Percentiles rank a stretch among this genome's conserved stretches.
Evolutionary conservation across 2,113 vertebrate species (phyloP).

Genomic region (Embiotoca jacksoni): DNA sequence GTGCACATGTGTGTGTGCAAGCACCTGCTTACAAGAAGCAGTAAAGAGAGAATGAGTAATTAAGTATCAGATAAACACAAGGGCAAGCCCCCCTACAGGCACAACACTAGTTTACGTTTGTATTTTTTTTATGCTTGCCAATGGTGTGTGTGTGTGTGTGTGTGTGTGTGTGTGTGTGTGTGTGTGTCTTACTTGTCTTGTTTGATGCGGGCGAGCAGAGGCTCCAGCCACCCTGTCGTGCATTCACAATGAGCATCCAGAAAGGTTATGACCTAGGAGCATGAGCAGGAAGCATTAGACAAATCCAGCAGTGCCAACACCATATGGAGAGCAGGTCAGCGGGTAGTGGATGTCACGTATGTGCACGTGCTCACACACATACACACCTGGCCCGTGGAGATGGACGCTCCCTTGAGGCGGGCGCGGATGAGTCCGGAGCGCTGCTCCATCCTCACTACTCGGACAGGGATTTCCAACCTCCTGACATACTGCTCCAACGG

Average conservation of each 20-base stretch:
- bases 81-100: conserved; percentile 60
- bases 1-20: conserved; percentile 18
- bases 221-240: conserved; percentile 97
- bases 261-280: conserved; percentile 91
- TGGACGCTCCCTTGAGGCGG: conserved; percentile 94
- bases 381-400: conserved; percentile 93
- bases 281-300: conserved; percentile 33
- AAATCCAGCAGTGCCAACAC: conserved; percentile 18
- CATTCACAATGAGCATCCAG: conserved; percentile 99
- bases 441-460: conserved; percentile 97
- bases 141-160: conserved; percentile 24
- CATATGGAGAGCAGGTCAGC: conserved; percentile 27
- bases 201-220: conserved; percentile 95
- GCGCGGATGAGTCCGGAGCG: conserved; percentile 97
- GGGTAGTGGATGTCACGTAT: neutral
- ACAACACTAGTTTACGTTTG: conserved; percentile 72
- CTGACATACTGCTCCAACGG: conserved; percentile 94
- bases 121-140: conserved; percentile 31
- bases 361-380: conserved; percentile 5
- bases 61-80: conserved; percentile 75
- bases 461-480: conserved; percentile 92
- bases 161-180: conserved; percentile 17
- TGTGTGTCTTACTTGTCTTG: conserved; percentile 89
- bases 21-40: conserved; percentile 41
- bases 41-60: conserved; percentile 71